Conservation (phyloP, 2,888 invertebrate species). For the Drosophila borborema region DNA sequence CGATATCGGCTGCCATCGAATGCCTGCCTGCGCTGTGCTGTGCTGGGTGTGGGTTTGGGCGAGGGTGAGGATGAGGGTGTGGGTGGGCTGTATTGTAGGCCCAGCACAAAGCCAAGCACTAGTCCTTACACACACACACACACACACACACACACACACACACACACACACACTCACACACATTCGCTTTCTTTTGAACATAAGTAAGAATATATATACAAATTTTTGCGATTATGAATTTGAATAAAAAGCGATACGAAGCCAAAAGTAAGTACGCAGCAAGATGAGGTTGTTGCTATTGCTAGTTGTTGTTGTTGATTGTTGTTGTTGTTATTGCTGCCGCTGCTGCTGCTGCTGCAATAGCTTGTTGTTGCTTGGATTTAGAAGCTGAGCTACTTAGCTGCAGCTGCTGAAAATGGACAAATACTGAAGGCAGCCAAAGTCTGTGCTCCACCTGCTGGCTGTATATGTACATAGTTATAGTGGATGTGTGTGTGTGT, state of each 20-base stretch:
- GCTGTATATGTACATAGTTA: constrained; percentile 28
- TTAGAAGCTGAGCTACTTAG: constrained; percentile 6
- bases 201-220: constrained; percentile 76
- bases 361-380: constrained; percentile 6
- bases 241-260: constrained; percentile 82
- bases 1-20: constrained; percentile 40
- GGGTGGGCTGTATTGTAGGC: constrained; percentile 60
- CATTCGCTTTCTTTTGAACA: constrained; percentile 65
- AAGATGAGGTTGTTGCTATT: constrained; percentile 10
- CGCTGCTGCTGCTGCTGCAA: constrained; percentile 7
- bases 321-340: constrained; percentile 6
- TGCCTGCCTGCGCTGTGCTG: constrained; percentile 8
- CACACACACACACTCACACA: constrained; percentile 18
- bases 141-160: constrained; percentile 18
- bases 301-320: constrained; percentile 2
- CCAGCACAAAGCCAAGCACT: constrained; percentile 73
- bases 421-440: constrained; percentile 14
- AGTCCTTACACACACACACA: constrained; percentile 34
- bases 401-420: neutral
- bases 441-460: constrained; percentile 9
- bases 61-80: neutral
- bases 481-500: neutral
- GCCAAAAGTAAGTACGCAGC: constrained; percentile 71
- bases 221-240: constrained; percentile 84
- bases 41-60: neutral